These are phyloP conservation scores for Microtus oregoni DNA, from an alignment of 2,113 vertebrate species.

Conservation along the genomic window DNA sequence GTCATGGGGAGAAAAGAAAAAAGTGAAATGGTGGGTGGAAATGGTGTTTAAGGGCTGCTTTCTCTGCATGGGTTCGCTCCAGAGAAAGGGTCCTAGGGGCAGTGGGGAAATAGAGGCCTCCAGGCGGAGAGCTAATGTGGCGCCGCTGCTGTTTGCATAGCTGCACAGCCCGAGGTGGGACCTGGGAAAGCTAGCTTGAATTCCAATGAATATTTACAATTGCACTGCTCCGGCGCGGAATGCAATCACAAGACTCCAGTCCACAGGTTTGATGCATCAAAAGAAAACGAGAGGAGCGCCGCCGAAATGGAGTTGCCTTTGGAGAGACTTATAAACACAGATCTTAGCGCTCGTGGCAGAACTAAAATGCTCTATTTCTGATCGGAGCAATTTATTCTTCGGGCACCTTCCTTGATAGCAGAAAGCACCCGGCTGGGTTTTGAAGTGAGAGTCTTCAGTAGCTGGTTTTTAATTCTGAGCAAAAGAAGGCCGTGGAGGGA, in stretches of 20 bases:
- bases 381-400: constrained; percentile 87
- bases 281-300: constrained; percentile 86
- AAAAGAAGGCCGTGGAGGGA: constrained; percentile 75
- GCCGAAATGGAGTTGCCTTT: constrained; percentile 87
- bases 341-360: constrained; percentile 86
- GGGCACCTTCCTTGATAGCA: constrained; percentile 84
- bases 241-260: constrained; percentile 85
- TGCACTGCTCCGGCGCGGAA: constrained; percentile 83
- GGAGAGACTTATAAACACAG: constrained; percentile 86
- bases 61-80: constrained; percentile 71
- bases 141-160: constrained; percentile 85
- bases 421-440: constrained; percentile 82
- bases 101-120: constrained; percentile 79
- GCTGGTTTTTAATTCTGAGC: constrained; percentile 82
- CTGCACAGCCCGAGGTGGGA: constrained; percentile 84
- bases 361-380: constrained; percentile 88
- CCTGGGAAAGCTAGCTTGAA: constrained; percentile 84
- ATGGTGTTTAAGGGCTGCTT: constrained; percentile 74
- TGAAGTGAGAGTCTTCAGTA: constrained; percentile 83
- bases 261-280: constrained; percentile 86
- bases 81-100: constrained; percentile 77
- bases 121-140: constrained; percentile 79
- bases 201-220: constrained; percentile 90
- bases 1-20: constrained; percentile 77
- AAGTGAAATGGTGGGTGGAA: constrained; percentile 70